Evolutionary conservation across 1,140 invertebrate genomes (phyloP), one percentile per base, ranked within the genome.

Genomic region (Drosophila kanapiae): DNA sequence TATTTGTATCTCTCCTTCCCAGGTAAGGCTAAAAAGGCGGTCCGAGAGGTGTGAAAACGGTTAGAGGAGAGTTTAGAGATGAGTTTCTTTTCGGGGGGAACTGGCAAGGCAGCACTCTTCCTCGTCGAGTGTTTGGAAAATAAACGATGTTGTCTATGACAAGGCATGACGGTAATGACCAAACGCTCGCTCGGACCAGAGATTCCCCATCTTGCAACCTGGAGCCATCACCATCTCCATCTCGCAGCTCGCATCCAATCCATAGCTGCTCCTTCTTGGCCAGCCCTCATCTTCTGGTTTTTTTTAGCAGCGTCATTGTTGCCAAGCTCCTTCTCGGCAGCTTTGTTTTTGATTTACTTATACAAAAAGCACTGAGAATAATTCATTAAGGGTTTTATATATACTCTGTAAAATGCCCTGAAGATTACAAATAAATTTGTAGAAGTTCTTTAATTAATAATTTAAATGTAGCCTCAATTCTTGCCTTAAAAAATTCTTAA

Each of bases 121-220:
- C 42, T 48, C 18, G 33, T 37, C 58, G 70, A 74, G 60, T 68
- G 68, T 51, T 72, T 76, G 74, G 85, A 90, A 88, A 88, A 88
- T 88, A 88, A 88, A 88, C 85, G 85, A 88, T 88, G 84, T 88
- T 88, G 84, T 88, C 84, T 88, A 88, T 88, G 84, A 88, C 84
- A 88, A 84, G 85, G 84, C 84, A 88, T 88, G 84, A 88, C 84
- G 84, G 85, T 88, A 88, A 88, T 88, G 84, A 90, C 85, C 80
- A 70, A 48, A 54, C 57, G 47, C 54, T 35, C 3, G 35, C 62
- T 31, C 11, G 57, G 54, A 40, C 69, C 57, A 37, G 10, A 56
- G 63, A 47, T 48, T 38, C 43, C 23, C 42, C 45, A 68, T 47
- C 57, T 47, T n/a, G 35, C 35, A 38, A n/a, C 53, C 53, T 56